Conservation (phyloP, 30 jellyfish, hydroid and myxozoan species). For the Aurelia sp. region DNA sequence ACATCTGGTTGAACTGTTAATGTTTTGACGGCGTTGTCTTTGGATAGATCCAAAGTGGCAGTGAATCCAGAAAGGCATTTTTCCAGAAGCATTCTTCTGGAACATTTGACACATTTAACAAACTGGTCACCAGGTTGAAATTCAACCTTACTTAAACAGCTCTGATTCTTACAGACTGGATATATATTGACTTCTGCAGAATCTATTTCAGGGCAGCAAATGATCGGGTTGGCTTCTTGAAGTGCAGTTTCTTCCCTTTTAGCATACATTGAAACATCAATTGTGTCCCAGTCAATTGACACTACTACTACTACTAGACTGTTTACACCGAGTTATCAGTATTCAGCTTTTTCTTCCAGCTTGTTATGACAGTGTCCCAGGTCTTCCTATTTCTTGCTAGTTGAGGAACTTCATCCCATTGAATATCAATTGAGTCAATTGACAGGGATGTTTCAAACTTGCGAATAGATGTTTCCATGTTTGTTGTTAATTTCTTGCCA, state of each 20-base stretch:
- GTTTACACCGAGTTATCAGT: no score
- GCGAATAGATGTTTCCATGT: not conserved
- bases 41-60: conserved; percentile 5
- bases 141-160: not conserved
- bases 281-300: not conserved
- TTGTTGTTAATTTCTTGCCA: conserved; percentile 8
- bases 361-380: no score
- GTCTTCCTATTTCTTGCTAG: no score
- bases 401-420: no score
- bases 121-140: conserved; percentile 2
- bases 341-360: no score
- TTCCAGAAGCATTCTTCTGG: not conserved
- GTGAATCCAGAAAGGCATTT: not conserved
- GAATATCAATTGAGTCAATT: no score
- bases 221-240: not conserved
- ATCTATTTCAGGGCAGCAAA: conserved; percentile 1
- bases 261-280: not conserved
- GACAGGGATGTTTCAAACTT: no score
- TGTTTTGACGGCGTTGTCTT: not conserved
- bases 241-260: not conserved
- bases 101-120: not conserved
- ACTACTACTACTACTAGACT: no score
- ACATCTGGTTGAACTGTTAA: conserved; percentile 6
- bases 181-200: not conserved
- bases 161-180: not conserved